Evolutionary conservation across 2,113 vertebrate species (phyloP).

Genomic region (Danionella cerebrum): DNA sequence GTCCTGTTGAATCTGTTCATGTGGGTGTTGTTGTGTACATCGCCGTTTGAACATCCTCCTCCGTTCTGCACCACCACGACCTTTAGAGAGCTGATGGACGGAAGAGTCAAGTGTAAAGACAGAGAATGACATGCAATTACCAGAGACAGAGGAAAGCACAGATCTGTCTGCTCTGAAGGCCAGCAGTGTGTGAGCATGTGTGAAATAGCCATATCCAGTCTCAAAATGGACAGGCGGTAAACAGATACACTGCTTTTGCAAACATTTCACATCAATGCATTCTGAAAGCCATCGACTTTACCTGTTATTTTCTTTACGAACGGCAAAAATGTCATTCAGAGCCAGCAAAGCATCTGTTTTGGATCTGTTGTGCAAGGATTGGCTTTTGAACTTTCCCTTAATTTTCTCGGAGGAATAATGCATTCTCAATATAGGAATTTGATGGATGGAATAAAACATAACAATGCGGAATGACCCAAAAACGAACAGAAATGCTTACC

Average conservation of each 20-base stretch:
- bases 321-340: neutral
- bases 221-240: neutral
- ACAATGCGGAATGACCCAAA: too few relatives aligned
- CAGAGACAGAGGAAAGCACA: conserved; percentile 48
- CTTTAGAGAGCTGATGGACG: conserved; percentile 11
- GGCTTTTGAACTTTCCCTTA: too few relatives aligned
- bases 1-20: neutral
- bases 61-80: neutral
- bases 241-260: neutral
- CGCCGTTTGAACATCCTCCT: neutral
- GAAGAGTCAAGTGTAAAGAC: conserved; percentile 50
- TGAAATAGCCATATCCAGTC: neutral
- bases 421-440: too few relatives aligned
- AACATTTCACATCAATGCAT: neutral
- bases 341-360: too few relatives aligned
- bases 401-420: too few relatives aligned
- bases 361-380: too few relatives aligned
- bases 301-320: neutral
- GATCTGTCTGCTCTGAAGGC: conserved; percentile 45
- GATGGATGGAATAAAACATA: too few relatives aligned
- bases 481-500: too few relatives aligned
- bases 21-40: too few relatives aligned
- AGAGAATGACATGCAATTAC: conserved; percentile 60
- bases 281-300: neutral
- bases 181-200: conserved; percentile 29